Base-by-base conservation (phyloP, 2,888 invertebrate species). In the Ellobium chinense region DNA sequence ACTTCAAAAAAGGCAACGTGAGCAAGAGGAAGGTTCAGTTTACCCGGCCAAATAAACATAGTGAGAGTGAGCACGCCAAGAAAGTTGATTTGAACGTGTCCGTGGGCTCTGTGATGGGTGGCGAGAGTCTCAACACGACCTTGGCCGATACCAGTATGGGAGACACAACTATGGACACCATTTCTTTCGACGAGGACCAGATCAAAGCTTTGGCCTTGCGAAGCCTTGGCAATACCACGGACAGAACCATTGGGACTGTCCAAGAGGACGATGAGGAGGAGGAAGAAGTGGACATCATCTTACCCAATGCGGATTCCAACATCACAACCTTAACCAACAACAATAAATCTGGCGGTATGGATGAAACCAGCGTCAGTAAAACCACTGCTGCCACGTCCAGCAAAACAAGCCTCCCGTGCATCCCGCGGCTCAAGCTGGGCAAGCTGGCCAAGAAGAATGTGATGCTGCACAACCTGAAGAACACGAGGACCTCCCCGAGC, bases 131-230 rank as follows among this genome's bases (percentile, higher is more conserved):
- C 9, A 73, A 73, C 73, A 73, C 73, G 3, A 58, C 73, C 31
- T 24, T 73, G 14, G 73, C 73, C 9, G 73, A 73, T 31, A 60
- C 54, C 29, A 73, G 39, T 34, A 9, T 73, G 31, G 73, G 34
- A n/a, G 60, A 56, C 31, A 73, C 39, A 14, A 37, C 60, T 21
- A 14, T 56, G 31, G 58, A 34, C 27, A 24, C 56, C 29, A 60
- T 86, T 21, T 82, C 84, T 27, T 86, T 86, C 69, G 86, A 85
- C 3, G 85, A 85, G 72, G 83, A 86, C 7, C 54, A 46, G 54
- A 70, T 31, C 46, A 70, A 70, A 27, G 46, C 46, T 9, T 54
- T n/a, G 27, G 54, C 54, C 4, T 12, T 46, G 14, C 3, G n/a
- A 4, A 27, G 14, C 70, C 18, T 4, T 1, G 31, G 27, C 9